Percentiles rank a stretch among this genome's conserved stretches.
phyloP scores from a whole-genome alignment of 2,797 vertebrate species.

The Lycodopsis pacificus region DNA sequence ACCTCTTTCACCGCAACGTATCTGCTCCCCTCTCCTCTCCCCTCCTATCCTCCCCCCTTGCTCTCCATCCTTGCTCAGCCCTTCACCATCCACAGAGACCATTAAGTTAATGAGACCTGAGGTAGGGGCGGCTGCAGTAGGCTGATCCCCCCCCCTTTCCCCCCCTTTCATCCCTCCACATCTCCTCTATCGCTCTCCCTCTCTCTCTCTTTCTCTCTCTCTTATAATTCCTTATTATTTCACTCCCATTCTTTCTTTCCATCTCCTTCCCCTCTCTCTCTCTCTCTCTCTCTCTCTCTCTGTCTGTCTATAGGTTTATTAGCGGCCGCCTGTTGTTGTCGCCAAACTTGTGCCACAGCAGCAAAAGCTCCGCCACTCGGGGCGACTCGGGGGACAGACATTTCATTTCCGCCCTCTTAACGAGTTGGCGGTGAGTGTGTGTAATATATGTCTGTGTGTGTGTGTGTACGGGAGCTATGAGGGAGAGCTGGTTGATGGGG shows the following conservation, averaged over 20 bases:
- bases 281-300: conserved; percentile 5
- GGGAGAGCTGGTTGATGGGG: conserved; percentile 46
- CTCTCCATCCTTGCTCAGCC: conserved; percentile 53
- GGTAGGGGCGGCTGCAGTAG: conserved; percentile 83
- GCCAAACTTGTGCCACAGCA: conserved; percentile 64
- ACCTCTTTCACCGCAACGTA: conserved; percentile 7
- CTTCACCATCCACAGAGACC: conserved; percentile 84
- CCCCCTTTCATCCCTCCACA: conserved; percentile 22
- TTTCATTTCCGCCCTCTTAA: conserved; percentile 98
- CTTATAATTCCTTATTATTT: conserved; percentile 25
- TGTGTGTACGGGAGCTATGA: conserved; percentile 65
- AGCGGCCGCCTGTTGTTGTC: conserved; percentile 45
- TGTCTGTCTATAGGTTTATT: conserved; percentile 51
- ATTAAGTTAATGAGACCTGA: conserved; percentile 92
- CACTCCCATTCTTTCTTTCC: conserved; percentile 26
- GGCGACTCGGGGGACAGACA: conserved; percentile 83
- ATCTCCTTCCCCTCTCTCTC: background rate
- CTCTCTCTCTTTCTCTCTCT: conserved; percentile 15
- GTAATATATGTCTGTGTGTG: conserved; percentile 36
- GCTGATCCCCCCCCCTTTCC: conserved; percentile 52
- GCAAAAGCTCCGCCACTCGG: conserved; percentile 74
- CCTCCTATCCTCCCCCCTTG: background rate
- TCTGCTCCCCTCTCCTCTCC: background rate
- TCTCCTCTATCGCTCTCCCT: conserved; percentile 26
- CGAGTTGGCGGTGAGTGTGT: conserved; percentile 84